These are phyloP conservation scores for Ethmia dodecea DNA, from an alignment of 2,888 invertebrate species.

Conservation along the genomic window DNA sequence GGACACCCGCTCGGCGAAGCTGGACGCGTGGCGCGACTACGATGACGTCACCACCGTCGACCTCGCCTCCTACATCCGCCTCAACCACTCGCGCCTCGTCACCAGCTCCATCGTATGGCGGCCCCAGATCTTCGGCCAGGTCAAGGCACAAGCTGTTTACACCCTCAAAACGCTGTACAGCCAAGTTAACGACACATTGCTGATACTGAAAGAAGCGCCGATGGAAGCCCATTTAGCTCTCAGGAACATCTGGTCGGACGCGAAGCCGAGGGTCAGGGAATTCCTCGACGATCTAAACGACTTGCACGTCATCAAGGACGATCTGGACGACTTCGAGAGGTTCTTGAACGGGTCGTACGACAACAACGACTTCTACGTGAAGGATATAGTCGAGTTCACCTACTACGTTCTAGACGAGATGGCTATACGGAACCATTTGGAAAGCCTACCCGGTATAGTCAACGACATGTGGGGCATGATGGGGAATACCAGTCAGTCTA, in stretches of 20 bases:
- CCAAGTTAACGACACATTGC: slow-evolving; percentile 61
- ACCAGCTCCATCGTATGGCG: slow-evolving; percentile 90
- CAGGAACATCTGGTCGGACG: slow-evolving; percentile 85
- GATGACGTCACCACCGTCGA: slow-evolving; percentile 88
- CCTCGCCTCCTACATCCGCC: slow-evolving; percentile 85
- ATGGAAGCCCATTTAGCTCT: slow-evolving; percentile 83
- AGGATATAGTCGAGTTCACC: slow-evolving; percentile 84
- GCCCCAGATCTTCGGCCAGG: slow-evolving; percentile 80
- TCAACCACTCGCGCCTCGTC: slow-evolving; percentile 90
- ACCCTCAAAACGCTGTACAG: slow-evolving; percentile 54
- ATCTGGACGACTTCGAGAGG: slow-evolving; percentile 81
- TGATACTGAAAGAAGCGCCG: slow-evolving; percentile 71
- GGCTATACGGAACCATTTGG: slow-evolving; percentile 85
- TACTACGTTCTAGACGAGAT: slow-evolving; percentile 86
- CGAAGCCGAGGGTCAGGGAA: slow-evolving; percentile 81
- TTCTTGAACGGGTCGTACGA: slow-evolving; percentile 88
- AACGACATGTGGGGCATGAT: slow-evolving; percentile 91
- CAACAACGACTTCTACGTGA: slow-evolving; percentile 90
- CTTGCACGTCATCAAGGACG: slow-evolving; percentile 83
- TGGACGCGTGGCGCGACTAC: slow-evolving; percentile 89
- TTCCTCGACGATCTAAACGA: slow-evolving; percentile 86
- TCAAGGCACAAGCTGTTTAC: slow-evolving; percentile 44
- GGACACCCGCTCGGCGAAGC: slow-evolving; percentile 85
- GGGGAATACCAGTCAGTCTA: slow-evolving; percentile 89
- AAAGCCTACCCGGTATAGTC: slow-evolving; percentile 87